phyloP scores from a whole-genome alignment of 1,140 invertebrate species.

The Drosophila funebris region DNA sequence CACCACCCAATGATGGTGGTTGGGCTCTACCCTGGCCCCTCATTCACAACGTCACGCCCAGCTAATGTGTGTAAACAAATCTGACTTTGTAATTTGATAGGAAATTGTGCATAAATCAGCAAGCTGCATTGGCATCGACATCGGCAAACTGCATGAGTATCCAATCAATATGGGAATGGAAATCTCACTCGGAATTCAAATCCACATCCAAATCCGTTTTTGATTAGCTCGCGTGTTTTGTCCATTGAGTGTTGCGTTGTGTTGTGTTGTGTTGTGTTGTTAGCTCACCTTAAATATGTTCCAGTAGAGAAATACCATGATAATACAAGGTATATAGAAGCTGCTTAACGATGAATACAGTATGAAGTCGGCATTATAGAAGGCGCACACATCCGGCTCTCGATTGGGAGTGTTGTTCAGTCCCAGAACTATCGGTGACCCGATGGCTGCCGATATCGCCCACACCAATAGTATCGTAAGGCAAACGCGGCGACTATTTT shows the following conservation, averaged over 20 bases:
- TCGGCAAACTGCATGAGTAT: neutral
- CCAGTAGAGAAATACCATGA: conserved; percentile 99
- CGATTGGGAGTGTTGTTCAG: conserved; percentile 95
- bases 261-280: neutral
- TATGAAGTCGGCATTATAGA: conserved; percentile 99
- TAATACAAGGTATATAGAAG: conserved; percentile 99
- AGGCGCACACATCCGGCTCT: conserved; percentile 92
- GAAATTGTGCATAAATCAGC: conserved; percentile 60
- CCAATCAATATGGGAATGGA: conserved; percentile 1
- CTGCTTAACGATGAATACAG: conserved; percentile 98
- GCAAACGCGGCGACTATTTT: conserved; percentile 97
- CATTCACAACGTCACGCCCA: neutral
- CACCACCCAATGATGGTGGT: too few species aligned
- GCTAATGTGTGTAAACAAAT: conserved; percentile 60
- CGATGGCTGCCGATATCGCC: conserved; percentile 97
- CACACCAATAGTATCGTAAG: conserved; percentile 98
- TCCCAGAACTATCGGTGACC: conserved; percentile 98
- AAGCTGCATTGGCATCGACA: conserved; percentile 3
- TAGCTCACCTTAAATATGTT: conserved; percentile 96
- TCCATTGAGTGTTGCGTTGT: too few species aligned
- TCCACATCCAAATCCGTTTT: conserved; percentile 51
- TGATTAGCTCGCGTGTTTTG: conserved; percentile 35
- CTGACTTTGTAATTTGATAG: conserved; percentile 40
- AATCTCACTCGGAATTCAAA: conserved; percentile 21
- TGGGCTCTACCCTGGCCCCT: neutral